A percentile compares a stretch with the other conserved stretches of the same genome.
phyloP scores from a whole-genome alignment of 2,888 invertebrate genomes.

The Napeogenes inachia region DNA sequence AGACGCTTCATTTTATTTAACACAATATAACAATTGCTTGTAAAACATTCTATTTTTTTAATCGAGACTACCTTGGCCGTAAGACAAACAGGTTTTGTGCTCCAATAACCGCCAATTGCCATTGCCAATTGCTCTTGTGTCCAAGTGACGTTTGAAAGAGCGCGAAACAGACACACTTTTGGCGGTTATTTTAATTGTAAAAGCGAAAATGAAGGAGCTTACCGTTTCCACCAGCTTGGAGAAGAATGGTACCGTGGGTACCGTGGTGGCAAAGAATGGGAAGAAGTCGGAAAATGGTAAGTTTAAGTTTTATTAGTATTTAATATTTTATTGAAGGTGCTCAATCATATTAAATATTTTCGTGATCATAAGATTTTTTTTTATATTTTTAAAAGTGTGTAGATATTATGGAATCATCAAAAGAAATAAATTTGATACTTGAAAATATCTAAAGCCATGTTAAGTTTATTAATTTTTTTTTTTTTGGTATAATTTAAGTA shows the following conservation, averaged over 20 bases:
- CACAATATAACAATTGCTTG: conserved; percentile 11
- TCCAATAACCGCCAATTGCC: conserved; percentile 43
- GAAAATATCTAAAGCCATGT: no score
- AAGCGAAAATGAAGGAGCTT: conserved; percentile 63
- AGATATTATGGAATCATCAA: no score
- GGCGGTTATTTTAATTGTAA: conserved; percentile 27
- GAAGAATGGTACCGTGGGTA: conserved; percentile 49
- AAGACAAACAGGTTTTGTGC: conserved; percentile 44
- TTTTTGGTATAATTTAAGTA: no score
- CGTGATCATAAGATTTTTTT: no score
- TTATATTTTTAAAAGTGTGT: no score
- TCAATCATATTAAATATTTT: no score
- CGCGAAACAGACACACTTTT: conserved; percentile 45
- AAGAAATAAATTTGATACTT: no score
- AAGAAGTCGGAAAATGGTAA: conserved; percentile 56
- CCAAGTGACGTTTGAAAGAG: conserved; percentile 68
- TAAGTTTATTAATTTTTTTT: no score
- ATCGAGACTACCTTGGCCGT: conserved; percentile 60
- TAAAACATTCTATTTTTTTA: conserved; percentile 9
- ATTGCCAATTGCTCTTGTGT: conserved; percentile 53
- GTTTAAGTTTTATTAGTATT: conserved; percentile 29
- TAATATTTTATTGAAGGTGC: no score
- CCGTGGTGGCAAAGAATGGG: conserved; percentile 56
- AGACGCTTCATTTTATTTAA: conserved; percentile 14
- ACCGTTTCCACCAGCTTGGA: conserved; percentile 51